phyloP scores from a whole-genome alignment of 2,113 vertebrate species.

The Scolopax mira region DNA sequence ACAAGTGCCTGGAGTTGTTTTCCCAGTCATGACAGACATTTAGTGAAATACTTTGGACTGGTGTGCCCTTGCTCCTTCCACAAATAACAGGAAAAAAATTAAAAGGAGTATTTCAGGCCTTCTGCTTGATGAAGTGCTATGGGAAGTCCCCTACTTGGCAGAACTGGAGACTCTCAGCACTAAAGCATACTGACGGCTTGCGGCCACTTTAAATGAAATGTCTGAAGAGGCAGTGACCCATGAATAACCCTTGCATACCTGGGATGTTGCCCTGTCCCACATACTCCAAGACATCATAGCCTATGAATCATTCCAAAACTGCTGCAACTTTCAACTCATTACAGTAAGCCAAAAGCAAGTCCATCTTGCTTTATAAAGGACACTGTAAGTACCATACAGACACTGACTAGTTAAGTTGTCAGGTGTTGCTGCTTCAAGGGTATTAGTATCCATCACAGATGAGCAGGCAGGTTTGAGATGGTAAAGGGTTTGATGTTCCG shows the following conservation, averaged over 20 bases:
- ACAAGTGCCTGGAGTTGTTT: neutral
- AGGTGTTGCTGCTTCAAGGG: conserved; percentile 22
- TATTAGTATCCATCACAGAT: conserved; percentile 25
- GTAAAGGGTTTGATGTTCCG: conserved; percentile 25
- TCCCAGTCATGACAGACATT: neutral
- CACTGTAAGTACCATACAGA: neutral
- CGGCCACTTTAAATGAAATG: neutral
- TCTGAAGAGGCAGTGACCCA: neutral
- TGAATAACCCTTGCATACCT: neutral
- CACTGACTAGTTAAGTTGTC: neutral
- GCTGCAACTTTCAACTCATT: neutral
- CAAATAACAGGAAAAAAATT: too few species aligned
- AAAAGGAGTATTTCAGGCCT: neutral
- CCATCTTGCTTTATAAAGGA: neutral
- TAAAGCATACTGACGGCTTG: neutral
- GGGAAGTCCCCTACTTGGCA: neutral
- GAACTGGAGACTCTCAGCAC: neutral
- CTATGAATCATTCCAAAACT: conserved; percentile 1
- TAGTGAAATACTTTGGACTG: neutral
- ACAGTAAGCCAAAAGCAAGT: neutral
- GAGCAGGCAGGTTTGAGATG: neutral
- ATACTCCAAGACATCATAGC: neutral
- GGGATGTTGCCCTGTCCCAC: neutral
- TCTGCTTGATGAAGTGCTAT: neutral
- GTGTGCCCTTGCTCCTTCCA: neutral